phyloP scores from a whole-genome alignment of 2,888 invertebrate genomes.

The Hyposoter didymator region DNA sequence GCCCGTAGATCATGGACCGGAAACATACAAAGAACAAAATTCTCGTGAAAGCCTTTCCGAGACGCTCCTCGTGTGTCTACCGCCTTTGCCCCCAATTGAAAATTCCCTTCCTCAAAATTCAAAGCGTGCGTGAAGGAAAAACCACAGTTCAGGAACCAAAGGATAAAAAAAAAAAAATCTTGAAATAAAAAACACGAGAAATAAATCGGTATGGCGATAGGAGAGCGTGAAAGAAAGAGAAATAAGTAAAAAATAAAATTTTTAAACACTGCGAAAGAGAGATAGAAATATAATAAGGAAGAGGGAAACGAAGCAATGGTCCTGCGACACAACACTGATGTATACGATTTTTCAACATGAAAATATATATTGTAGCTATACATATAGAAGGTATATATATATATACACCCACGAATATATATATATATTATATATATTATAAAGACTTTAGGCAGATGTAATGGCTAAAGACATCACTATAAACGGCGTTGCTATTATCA shows the following conservation, averaged over 20 bases:
- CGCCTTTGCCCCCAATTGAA: slow-evolving; percentile 65
- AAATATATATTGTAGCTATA: slow-evolving; percentile 84
- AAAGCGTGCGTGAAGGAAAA: slow-evolving; percentile 1
- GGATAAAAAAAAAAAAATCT: slow-evolving; percentile 7
- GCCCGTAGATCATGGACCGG: slow-evolving; percentile 19
- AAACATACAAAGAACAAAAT: not conserved
- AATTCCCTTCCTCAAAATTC: slow-evolving; percentile 21
- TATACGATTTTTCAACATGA: slow-evolving; percentile 85
- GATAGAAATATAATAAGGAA: slow-evolving; percentile 65
- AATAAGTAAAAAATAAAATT: slow-evolving; percentile 44
- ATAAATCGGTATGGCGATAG: slow-evolving; percentile 20
- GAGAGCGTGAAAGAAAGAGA: slow-evolving; percentile 54
- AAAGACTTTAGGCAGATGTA: slow-evolving; percentile 81
- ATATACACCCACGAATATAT: slow-evolving; percentile 6
- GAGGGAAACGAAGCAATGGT: slow-evolving; percentile 81
- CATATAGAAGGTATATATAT: slow-evolving; percentile 76
- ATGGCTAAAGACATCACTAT: slow-evolving; percentile 80
- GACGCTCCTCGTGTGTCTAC: slow-evolving; percentile 66
- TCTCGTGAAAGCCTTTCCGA: slow-evolving; percentile 27
- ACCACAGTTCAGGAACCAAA: slow-evolving; percentile 16
- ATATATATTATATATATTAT: slow-evolving; percentile 74
- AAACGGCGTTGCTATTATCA: slow-evolving; percentile 78
- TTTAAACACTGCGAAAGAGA: slow-evolving; percentile 35
- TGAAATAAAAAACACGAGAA: not conserved
- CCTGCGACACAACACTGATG: slow-evolving; percentile 85